Base-by-base conservation (phyloP, 1,140 invertebrate genomes). In the Notospermus geniculatus region DNA sequence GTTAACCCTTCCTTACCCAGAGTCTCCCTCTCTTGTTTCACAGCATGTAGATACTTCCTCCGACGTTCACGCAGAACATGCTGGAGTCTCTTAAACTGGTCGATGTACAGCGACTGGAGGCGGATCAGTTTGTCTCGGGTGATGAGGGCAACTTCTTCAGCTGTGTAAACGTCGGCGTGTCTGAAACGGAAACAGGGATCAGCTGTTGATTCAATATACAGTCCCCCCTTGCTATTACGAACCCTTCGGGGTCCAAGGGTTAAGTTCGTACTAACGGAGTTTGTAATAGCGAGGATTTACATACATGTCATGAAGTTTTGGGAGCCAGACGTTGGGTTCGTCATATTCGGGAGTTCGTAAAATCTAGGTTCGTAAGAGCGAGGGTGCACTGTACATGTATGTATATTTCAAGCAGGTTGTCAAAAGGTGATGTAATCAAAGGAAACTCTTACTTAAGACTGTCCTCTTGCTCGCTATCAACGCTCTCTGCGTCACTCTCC, bases 141-240 rank as follows among this genome's bases (percentile, higher is more conserved):
- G 53, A 93, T 87, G 54, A 86, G 84, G 9, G 91, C 87, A 0
- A 91, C 89, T 80, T 95, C 92, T 73, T 95, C 91, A 0, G 89
- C 88, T 0, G 92, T 93, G 73, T 88, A 94, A 0, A 93, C 88
- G 22, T 90, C 90, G 28, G 91, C 91, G 81, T 92, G 89, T 80
- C 78, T 83, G 59, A 22, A 67, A 65, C n/a, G 46, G n/a, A 9
- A 50, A 5, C n/a, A n/a, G n/a, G n/a, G n/a, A n/a, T n/a, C n/a
- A n/a, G n/a, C n/a, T n/a, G n/a, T n/a, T n/a, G n/a, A n/a, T n/a
- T n/a, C n/a, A n/a, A n/a, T n/a, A n/a, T n/a, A n/a, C n/a, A n/a
- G n/a, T n/a, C n/a, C n/a, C n/a, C n/a, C n/a, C n/a, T n/a, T n/a
- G n/a, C n/a, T n/a, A n/a, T n/a, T n/a, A n/a, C n/a, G n/a, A n/a